Percentiles rank a stretch among this genome's conserved stretches.
Evolutionary conservation across 2,888 invertebrate species (phyloP).

Genomic region (Ephialtes manifestator): DNA sequence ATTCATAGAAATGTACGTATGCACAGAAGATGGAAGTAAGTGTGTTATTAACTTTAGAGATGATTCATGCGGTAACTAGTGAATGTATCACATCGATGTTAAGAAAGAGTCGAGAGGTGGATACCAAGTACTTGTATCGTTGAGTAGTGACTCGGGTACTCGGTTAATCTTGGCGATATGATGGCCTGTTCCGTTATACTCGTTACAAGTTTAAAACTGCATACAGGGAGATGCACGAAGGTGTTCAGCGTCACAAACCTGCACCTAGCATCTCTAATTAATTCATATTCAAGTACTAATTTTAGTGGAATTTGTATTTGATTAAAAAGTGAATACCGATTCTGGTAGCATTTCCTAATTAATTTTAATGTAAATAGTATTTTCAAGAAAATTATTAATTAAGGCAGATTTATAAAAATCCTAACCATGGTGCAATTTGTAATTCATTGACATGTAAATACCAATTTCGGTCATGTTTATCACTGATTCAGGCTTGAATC

Average conservation of each 20-base stretch:
- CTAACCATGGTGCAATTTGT: no score
- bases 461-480: no score
- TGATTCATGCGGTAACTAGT: slow-evolving; percentile 45
- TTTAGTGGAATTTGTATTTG: no score
- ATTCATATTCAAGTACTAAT: no score
- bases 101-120: slow-evolving; percentile 17
- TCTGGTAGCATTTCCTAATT: no score
- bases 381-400: no score
- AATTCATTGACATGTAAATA: no score
- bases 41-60: slow-evolving; percentile 53
- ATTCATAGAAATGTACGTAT: background rate
- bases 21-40: background rate
- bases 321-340: no score
- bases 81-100: slow-evolving; percentile 7
- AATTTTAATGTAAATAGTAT: no score
- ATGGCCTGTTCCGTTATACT: slow-evolving; percentile 38
- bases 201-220: slow-evolving; percentile 37
- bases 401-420: no score
- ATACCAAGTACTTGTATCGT: slow-evolving; percentile 1
- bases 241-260: background rate
- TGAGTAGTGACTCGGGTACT: slow-evolving; percentile 23
- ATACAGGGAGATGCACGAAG: background rate
- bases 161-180: slow-evolving; percentile 54
- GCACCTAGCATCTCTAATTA: no score
- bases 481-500: no score